Conservation (phyloP, 92 coral and sea anemone species). For the Epizoanthus fatuus region DNA sequence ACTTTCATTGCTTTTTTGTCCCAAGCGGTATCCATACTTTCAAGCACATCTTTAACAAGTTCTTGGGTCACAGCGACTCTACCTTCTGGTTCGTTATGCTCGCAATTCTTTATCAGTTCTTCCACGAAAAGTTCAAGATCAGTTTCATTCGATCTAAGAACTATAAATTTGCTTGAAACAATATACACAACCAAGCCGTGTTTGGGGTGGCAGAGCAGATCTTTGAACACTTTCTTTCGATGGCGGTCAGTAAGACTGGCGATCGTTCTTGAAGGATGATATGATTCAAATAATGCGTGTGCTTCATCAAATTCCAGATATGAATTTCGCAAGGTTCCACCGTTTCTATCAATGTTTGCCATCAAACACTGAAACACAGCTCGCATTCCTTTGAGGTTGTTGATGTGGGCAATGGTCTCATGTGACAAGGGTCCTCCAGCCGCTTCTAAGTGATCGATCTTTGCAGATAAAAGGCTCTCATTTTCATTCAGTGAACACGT, state of each 20-base stretch:
- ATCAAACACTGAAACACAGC: constrained; percentile 53
- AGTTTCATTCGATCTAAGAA: constrained; percentile 5
- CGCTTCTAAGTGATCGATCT: neutral
- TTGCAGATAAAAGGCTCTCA: neutral
- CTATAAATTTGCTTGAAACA: constrained; percentile 14
- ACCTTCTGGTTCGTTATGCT: neutral
- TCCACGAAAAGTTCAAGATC: constrained; percentile 17
- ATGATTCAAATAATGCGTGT: constrained; percentile 26
- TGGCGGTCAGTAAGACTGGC: constrained; percentile 43
- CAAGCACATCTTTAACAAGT: constrained; percentile 47
- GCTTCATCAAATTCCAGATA: constrained; percentile 56
- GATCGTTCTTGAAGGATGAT: constrained; percentile 18
- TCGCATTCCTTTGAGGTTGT: constrained; percentile 54
- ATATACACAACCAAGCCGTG: constrained; percentile 20
- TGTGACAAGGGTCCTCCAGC: constrained; percentile 18
- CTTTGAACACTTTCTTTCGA: neutral
- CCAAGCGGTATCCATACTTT: constrained; percentile 54
- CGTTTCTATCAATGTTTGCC: constrained; percentile 44
- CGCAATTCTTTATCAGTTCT: constrained; percentile 9
- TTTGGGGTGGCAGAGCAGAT: constrained; percentile 10
- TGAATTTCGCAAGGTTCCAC: constrained; percentile 35
- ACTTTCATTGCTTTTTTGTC: constrained; percentile 51
- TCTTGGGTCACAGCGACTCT: constrained; percentile 38
- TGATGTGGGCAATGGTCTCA: constrained; percentile 43
- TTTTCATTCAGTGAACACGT: constrained; percentile 2